Conservation (phyloP, 2,888 invertebrate species). For the Ormyrus pomaceus region DNA sequence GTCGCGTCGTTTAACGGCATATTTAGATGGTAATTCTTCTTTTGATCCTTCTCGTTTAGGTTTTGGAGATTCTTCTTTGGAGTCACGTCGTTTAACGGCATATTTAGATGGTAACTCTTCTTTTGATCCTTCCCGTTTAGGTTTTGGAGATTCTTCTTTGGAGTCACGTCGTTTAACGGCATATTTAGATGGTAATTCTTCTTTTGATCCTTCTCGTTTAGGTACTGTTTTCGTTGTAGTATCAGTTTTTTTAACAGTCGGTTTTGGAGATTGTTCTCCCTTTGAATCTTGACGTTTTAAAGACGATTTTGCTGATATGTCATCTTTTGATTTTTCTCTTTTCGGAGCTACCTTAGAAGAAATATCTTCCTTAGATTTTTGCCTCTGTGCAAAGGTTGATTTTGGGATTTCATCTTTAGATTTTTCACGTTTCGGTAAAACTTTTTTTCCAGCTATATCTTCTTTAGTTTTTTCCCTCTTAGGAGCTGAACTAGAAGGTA, state of each 20-base stretch:
- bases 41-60: constrained; percentile 31
- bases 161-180: constrained; percentile 20
- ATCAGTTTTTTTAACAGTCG: constrained; percentile 25
- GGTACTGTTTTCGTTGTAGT: not conserved
- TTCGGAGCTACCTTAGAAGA: constrained; percentile 4
- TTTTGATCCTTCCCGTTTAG: constrained; percentile 31
- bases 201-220: constrained; percentile 35
- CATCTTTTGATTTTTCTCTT: constrained; percentile 49
- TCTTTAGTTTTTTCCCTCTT: too few species aligned
- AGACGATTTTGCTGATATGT: constrained; percentile 2
- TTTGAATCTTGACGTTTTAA: constrained; percentile 26
- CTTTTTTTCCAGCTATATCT: too few species aligned
- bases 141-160: constrained; percentile 34
- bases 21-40: constrained; percentile 37
- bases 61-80: constrained; percentile 35
- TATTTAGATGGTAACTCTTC: constrained; percentile 36
- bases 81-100: constrained; percentile 18
- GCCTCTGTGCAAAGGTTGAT: not conserved
- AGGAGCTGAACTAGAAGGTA: too few species aligned
- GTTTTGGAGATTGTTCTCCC: constrained; percentile 36
- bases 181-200: constrained; percentile 32
- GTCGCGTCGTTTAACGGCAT: constrained; percentile 12
- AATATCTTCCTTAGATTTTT: constrained; percentile 51
- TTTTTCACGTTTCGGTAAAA: not conserved
- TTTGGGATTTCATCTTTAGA: constrained; percentile 18